Base-by-base conservation (phyloP, 2,797 vertebrate genomes). In the Phataginus tetradactyla region DNA sequence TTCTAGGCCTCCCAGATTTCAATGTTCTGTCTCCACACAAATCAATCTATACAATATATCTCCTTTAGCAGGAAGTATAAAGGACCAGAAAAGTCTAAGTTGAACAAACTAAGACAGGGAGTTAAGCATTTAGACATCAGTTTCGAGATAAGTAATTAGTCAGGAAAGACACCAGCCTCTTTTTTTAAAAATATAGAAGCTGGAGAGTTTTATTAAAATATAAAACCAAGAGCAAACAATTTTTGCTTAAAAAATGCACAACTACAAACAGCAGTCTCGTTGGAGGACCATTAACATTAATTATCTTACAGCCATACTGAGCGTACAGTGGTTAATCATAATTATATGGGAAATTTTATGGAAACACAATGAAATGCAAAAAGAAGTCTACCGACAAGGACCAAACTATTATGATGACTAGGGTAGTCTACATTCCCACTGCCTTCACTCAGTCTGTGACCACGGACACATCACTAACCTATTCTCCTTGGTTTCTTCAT, bases 191-290 rank as follows among this genome's bases (percentile, higher is more conserved):
- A 80, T 79, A 88, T 68, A n/a, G 13, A 96, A 91, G 69, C n/a
- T 78, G 14, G 72, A 59, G 95, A 42, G 29, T 86, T 94, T 83
- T 74, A 87, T 84, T 72, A 90, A 49, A 86, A 63, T 84, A 96
- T 34, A 91, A 96, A 94, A 77, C 5, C 8, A 79, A 63, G 34
- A 91, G 27, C 29, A 91, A 96, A 93, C 10, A 94, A 85, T 79
- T 96, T 45, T 87, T 94, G 21, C 59, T 96, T 83, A 49, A 91
- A 84, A 87, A 87, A 59, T 63, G 68, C 29, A 92, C 11, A 86
- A 87, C 29, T 83, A 49, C 21, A 77, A 93, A 37, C 64, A 17
- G 63, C 11, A 69, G 91, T 93, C 66, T 90, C 89, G 39, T 53
- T 93, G 51, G 84, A 92, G 17, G 69, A 66, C 23, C 72, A 89